These are phyloP conservation scores for Polyergus mexicanus DNA, from an alignment of 1,140 invertebrate species.

Conservation along the genomic window DNA sequence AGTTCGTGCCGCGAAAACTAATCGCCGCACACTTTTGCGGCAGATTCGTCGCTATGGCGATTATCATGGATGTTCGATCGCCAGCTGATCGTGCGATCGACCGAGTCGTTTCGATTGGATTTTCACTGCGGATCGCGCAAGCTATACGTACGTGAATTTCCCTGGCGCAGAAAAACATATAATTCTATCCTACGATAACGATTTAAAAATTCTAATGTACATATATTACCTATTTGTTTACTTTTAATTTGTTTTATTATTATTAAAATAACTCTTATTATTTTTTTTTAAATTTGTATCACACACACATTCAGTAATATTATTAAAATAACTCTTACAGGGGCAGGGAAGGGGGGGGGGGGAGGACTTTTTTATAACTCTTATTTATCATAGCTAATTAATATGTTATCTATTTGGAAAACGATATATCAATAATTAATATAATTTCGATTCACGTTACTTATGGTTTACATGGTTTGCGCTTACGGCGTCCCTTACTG, in stretches of 20 bases:
- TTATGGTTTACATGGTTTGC: conserved; percentile 19
- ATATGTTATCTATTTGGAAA: not conserved
- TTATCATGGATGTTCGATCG: conserved; percentile 64
- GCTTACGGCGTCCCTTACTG: conserved; percentile 40
- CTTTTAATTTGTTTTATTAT: no score
- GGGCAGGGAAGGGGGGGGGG: no score
- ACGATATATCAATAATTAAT: no score
- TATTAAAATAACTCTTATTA: not conserved
- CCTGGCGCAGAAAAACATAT: not conserved
- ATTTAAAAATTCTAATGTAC: no score
- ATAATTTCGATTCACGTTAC: not conserved
- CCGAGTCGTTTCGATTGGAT: conserved; percentile 43
- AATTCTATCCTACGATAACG: not conserved
- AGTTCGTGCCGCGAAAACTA: conserved; percentile 85
- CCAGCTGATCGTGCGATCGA: conserved; percentile 59
- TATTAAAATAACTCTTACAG: not conserved
- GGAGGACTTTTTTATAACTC: not conserved
- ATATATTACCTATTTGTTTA: no score
- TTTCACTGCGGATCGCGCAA: not conserved
- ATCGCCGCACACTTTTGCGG: conserved; percentile 73
- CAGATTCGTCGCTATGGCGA: conserved; percentile 71
- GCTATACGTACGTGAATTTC: not conserved
- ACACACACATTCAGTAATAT: not conserved
- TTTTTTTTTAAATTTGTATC: not conserved
- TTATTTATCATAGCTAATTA: not conserved